Evolutionary conservation across 2,888 invertebrate genomes (phyloP), one percentile per base, ranked within the genome.

Genomic region (Thymelicus lineola): DNA sequence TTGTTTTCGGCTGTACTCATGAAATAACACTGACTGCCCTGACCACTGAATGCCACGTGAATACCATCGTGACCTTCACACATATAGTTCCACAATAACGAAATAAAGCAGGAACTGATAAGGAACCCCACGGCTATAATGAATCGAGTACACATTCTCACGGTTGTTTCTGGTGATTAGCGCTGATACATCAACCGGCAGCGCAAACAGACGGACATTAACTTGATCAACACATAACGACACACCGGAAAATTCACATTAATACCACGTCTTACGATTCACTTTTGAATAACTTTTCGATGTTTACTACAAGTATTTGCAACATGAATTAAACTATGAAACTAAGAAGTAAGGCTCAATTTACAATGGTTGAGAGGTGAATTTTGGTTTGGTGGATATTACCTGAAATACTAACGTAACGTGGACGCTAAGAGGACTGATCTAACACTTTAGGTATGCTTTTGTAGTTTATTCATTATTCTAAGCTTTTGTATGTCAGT

Each of bases 131-230:
- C 20, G 9, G 53, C 20, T 15, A 6, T 53, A 53, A 53, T 53
- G 53, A 53, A 53, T 17, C 2, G 53, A 20, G 53, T 53, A 53
- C 20, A 53, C 53, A 53, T 17, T 53, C 53, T 17, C 53, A 53
- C 53, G 53, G 53, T 20, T 53, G 53, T 53, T 53, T 20, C 20
- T 53, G 53, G 20, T 53, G 53, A 53, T 53, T 53, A 53, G 53
- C 53, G 53, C 53, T 20, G 48, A 53, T 53, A 53, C 53, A 53
- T 53, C 53, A 20, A 53, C 10, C 20, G 53, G 1, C 20, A 5
- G 53, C 1, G 20, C 53, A 20, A 3, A 53, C 53, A 20, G 50
- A 17, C 15, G 15, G 15, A 50, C 50, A 4, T 7, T 10, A 42
- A 42, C 42, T 42, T 38, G 12, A 42, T 12, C 42, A 42, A 42